Percentiles rank a stretch among this genome's conserved stretches.
These are phyloP conservation scores for Phrynocephalus vlangalii DNA, from an alignment of 2,797 vertebrate species.

Conservation along the genomic window DNA sequence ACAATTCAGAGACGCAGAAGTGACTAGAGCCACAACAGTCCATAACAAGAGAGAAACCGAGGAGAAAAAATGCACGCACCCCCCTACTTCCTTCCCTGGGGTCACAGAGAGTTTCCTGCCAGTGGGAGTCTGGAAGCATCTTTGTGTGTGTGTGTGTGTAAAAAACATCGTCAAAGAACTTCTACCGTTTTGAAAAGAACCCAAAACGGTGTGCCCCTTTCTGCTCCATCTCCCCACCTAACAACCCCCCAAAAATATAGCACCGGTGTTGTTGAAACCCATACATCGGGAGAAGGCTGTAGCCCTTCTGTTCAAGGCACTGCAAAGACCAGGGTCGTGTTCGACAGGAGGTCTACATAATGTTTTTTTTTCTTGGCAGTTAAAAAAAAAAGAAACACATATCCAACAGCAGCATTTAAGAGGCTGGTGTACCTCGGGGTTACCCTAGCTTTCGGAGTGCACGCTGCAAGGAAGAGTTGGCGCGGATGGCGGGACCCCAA, in stretches of 20 bases:
- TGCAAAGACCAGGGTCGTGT: fast-evolving
- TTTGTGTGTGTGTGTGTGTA: too few species aligned
- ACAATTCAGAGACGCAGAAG: neutral
- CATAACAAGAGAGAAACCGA: neutral
- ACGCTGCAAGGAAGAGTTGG: neutral
- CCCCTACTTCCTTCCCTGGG: too few species aligned
- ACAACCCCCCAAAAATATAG: neutral
- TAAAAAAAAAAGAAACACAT: neutral
- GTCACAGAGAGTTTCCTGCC: neutral
- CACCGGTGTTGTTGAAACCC: neutral
- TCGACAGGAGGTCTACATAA: neutral
- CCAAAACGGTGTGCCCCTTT: neutral
- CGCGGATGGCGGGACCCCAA: neutral
- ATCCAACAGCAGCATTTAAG: neutral
- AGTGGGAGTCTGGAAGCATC: neutral
- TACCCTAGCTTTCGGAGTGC: neutral
- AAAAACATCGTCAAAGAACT: neutral
- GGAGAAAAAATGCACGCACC: neutral
- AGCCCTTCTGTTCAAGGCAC: neutral
- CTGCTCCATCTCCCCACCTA: too few species aligned
- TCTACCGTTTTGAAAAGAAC: neutral
- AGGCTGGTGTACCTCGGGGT: neutral
- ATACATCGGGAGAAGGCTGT: neutral
- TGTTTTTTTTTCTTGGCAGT: too few species aligned
- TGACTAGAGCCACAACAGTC: neutral